Evolutionary conservation across 2,797 vertebrate species (phyloP).

Genomic region (Cyclopterus lumpus): DNA sequence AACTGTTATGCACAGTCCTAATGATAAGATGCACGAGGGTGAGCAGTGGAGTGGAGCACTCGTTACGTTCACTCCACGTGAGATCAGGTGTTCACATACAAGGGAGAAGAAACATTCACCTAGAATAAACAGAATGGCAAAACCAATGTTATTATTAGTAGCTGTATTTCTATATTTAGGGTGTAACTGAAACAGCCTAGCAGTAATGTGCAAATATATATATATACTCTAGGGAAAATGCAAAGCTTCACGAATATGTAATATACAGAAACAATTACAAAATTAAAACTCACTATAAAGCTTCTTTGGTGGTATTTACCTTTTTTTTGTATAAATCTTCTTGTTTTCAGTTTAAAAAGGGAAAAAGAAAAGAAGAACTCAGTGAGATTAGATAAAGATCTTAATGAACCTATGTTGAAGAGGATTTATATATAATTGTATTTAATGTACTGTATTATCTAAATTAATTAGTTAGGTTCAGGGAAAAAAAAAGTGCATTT

Average conservation of each 20-base stretch:
- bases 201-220: background rate
- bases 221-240: too few species aligned
- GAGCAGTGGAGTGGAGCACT: background rate
- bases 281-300: background rate
- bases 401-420: conserved; percentile 9
- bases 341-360: background rate
- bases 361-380: background rate
- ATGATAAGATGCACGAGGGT: background rate
- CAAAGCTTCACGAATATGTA: background rate
- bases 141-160: too few species aligned
- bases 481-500: background rate
- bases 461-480: background rate
- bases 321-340: background rate
- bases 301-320: background rate
- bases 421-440: conserved; percentile 10
- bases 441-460: background rate
- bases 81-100: too few species aligned
- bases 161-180: too few species aligned
- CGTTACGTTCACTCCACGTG: background rate
- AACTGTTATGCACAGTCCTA: background rate
- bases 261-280: background rate
- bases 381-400: conserved; percentile 4
- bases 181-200: background rate
- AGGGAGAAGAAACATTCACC: too few species aligned
- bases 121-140: too few species aligned